Base-by-base conservation (phyloP, 1,140 invertebrate genomes). In the Bombus pascuorum region DNA sequence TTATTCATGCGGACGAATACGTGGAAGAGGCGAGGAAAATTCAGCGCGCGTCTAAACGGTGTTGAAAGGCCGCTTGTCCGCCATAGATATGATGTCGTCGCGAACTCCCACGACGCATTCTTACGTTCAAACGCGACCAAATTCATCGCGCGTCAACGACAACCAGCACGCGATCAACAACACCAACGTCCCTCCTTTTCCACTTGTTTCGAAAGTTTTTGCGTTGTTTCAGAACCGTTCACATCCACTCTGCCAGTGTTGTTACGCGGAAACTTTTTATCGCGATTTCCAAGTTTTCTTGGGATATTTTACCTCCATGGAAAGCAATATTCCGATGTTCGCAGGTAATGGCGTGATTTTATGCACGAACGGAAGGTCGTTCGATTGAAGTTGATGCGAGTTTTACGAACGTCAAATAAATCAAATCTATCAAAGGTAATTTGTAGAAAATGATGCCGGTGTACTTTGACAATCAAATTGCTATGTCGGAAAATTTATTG, bases 1-100 rank as follows among this genome's bases (percentile, higher is more conserved):
- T 85, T 85, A 85, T 85, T 85, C 83, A 81, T 66, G 77, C 57
- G 77, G 66, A 65, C 68, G 42, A 39, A 28, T 59, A n/a, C 53
- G 39, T 72, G 32, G 28, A 79, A 37, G 83, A 39, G n/a, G 32
- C 68, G 71, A 81, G 84, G 59, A 25, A 85, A 85, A 81, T 85
- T 85, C 44, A 79, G 72, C 22, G 78, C 22, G 78, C 10, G 34
- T 74, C 84, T 75, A 68, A 85, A 66, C 84, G 62, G 44, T 57
- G 84, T 42, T 81, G 84, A 85, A 81, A 81, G 79, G n/a, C 59
- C 2, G 44, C 71, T 79, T 74, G 74, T 71, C 53, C 70, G 22
- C 59, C 77, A 70, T 62, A 42, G 74, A 57, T 44, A 65, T 62
- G 77, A 79, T 25, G 39, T 15, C 25, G 37, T 37, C 53, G 32